Evolutionary conservation across 2,797 vertebrate species (phyloP), one percentile per base, ranked within the genome.

Genomic region (Manis crassicaudata): DNA sequence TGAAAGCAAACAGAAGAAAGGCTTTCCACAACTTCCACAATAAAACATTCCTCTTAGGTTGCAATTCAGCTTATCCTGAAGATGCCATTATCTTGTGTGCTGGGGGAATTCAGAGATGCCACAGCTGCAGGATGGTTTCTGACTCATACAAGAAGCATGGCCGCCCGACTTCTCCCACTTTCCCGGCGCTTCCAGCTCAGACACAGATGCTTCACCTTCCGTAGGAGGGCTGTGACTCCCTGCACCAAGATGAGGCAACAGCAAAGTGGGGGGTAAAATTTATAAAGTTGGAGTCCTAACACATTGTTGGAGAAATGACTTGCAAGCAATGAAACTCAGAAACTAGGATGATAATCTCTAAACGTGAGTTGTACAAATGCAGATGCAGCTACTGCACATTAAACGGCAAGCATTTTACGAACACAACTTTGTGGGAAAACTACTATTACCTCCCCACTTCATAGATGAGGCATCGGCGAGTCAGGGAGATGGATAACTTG

Each of bases 1-100:
- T 60, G 63, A 88, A 87, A 95, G 56, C 79, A 91, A 97, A 96
- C 21, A 79, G 56, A 72, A 65, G 32, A 67, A 92, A 72, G 20
- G 6, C 6, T 80, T 88, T 81, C 67, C 4, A 12, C 7, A 20
- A 76, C 11, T 65, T 82, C 65, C 65, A 52, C 35, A 56, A 79
- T 46, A 65, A 83, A 95, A 58, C 29, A 95, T 75, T 79, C 16
- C 46, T 96, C 54, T 79, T n/a, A 68, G 68, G 82, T 18, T n/a
- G 9, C 43, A 56, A 76, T 90, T 92, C 21, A 50, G 89, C 70
- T 81, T 77, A 79, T 27, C 46, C 23, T 6, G 72, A 84, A 50
- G 32, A 73, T 76, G 82, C 43, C 67, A 70, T 63, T 87, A 40
- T 92, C n/a, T 62, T 91, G 72, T 62, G 29, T 62, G 35, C 25